These are phyloP conservation scores for Julus scanicus DNA, from an alignment of 2,888 invertebrate genomes.

Conservation along the genomic window DNA sequence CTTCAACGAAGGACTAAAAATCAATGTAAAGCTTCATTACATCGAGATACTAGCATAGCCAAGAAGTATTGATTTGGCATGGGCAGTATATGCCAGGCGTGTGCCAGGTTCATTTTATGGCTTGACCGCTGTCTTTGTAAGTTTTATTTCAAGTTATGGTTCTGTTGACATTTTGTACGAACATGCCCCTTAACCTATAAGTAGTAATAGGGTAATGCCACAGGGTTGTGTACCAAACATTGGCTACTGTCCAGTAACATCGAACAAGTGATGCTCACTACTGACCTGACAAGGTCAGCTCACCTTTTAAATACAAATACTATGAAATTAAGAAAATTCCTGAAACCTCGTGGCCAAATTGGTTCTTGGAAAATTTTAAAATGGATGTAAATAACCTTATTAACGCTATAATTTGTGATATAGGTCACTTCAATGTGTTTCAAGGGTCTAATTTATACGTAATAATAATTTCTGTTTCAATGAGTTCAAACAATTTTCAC, in stretches of 20 bases:
- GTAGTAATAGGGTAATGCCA: neutral
- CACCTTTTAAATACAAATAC: neutral
- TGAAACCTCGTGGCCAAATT: too few species aligned
- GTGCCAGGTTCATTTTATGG: neutral
- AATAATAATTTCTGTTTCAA: too few species aligned
- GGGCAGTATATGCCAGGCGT: neutral
- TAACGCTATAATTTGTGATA: too few species aligned
- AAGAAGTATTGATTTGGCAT: neutral
- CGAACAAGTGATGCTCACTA: neutral
- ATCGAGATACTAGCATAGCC: neutral
- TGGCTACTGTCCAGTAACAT: neutral
- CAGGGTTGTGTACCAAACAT: neutral
- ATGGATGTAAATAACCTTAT: too few species aligned
- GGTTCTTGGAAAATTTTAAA: too few species aligned
- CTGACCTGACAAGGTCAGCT: neutral
- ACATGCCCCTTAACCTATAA: neutral
- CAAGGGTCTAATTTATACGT: too few species aligned
- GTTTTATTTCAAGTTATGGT: neutral
- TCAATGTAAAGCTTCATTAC: neutral
- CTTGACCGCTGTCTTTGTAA: neutral
- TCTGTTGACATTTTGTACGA: slow-evolving; percentile 3
- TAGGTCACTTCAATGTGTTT: too few species aligned
- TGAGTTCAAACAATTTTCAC: too few species aligned
- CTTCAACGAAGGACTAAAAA: neutral
- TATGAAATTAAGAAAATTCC: neutral